Evolutionary conservation across 1,140 invertebrate genomes (phyloP), one percentile per base, ranked within the genome.

Genomic region (Ganaspis sp.): DNA sequence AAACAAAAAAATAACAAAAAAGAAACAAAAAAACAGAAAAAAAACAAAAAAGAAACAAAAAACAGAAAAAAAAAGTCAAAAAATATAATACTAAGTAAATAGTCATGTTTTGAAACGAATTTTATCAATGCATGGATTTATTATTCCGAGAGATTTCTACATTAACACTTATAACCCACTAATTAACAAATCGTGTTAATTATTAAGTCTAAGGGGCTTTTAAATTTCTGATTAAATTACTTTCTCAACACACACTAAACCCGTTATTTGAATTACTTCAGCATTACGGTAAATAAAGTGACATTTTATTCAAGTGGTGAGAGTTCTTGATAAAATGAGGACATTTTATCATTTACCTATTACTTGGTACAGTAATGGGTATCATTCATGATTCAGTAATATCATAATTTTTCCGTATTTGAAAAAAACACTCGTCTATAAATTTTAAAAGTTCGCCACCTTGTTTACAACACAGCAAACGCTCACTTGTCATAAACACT

Each of bases 271-370:
- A 34, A 64, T 64, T 58, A 58, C 54, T 12, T 21, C 26, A 58
- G 42, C 9, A 26, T 64, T 29, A 64, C 58, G 58, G 23, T 64
- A 64, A 29, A 64, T 64, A 64, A 29, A 64, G 58, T 64, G 58
- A 29, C 54, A 29, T 29, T 29, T 29, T 64, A 64, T 64, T 64
- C 4, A 19, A 54, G 53, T 54, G 53, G 19, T 54, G 58, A 64
- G 58, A 64, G 23, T 64, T 26, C 9, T 29, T 64, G 23, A 12
- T 64, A 26, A 29, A 29, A 34, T 64, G n/a, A 12, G 38, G 38
- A 40, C 38, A 40, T 17, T 49, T 49, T 45, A 45, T 45, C 42
- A 45, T 40, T 40, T 40, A 45, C n/a, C 42, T 45, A n/a, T n/a
- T n/a, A 15, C 42, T 45, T 49, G 26, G n/a, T 29, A 9, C 15